Percentiles rank a stretch among this genome's conserved stretches.
Conservation (phyloP, 2,797 vertebrate species). For the Tadarida brasiliensis region DNA sequence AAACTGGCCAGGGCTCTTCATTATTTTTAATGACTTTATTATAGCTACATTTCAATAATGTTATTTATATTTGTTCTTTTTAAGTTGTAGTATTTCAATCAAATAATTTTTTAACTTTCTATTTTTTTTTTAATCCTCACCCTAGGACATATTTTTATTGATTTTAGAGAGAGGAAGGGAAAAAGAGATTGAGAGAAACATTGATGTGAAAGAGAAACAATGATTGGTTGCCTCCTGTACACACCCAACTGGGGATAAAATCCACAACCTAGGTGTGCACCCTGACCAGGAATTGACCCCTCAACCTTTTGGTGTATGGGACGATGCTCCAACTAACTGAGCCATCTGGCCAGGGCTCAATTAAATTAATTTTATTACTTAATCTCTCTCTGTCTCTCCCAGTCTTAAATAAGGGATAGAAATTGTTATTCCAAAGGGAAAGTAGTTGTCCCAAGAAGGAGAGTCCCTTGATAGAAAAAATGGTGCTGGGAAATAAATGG, state of each 20-base stretch:
- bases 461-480: not conserved
- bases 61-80: not conserved
- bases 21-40: not conserved
- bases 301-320: no score
- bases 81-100: not conserved
- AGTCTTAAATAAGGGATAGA: conserved; percentile 2
- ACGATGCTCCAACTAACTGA: no score
- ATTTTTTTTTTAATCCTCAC: no score
- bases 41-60: not conserved
- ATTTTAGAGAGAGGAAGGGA: no score
- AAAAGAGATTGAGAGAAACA: no score
- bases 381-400: not conserved
- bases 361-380: conserved; percentile 1
- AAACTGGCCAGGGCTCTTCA: not conserved
- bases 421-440: not conserved
- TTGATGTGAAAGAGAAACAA: no score
- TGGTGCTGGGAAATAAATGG: not conserved
- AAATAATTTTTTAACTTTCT: no score
- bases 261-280: no score
- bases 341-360: not conserved
- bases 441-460: not conserved
- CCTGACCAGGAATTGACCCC: no score
- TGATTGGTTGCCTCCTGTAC: no score
- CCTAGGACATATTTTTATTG: no score
- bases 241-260: no score